Evolutionary conservation across 2,888 invertebrate species (phyloP).

Genomic region (Phengaris alcon): DNA sequence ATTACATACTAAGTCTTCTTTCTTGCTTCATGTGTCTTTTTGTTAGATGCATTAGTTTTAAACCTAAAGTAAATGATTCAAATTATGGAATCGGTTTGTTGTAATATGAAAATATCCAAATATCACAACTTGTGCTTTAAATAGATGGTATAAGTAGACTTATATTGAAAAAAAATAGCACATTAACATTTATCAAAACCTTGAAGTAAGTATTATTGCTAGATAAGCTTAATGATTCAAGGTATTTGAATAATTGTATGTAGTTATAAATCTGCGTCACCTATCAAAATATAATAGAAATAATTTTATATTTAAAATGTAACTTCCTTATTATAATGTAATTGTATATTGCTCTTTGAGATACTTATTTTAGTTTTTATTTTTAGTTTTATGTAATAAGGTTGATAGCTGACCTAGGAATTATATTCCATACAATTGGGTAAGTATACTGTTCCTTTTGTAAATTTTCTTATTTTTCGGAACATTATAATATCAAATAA

Average conservation of each 20-base stretch:
- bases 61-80: too few species aligned
- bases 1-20: too few species aligned
- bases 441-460: too few species aligned
- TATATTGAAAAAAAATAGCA: background rate
- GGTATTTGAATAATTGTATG: background rate
- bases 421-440: background rate
- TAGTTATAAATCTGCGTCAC: background rate
- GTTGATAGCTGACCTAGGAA: constrained; percentile 3
- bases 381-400: background rate
- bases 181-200: background rate
- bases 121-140: constrained; percentile 10
- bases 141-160: background rate
- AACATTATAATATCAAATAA: too few species aligned
- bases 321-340: constrained; percentile 10
- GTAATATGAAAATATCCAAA: background rate
- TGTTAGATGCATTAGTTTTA: too few species aligned
- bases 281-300: background rate
- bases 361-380: background rate
- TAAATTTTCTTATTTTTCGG: too few species aligned
- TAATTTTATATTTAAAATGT: background rate
- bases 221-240: background rate
- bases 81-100: too few species aligned
- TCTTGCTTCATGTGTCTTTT: too few species aligned
- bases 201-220: background rate
- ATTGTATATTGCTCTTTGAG: background rate